A percentile compares a stretch with the other conserved stretches of the same genome.
Conservation (phyloP, 2,888 invertebrate species). For the Neelides folsomi region DNA sequence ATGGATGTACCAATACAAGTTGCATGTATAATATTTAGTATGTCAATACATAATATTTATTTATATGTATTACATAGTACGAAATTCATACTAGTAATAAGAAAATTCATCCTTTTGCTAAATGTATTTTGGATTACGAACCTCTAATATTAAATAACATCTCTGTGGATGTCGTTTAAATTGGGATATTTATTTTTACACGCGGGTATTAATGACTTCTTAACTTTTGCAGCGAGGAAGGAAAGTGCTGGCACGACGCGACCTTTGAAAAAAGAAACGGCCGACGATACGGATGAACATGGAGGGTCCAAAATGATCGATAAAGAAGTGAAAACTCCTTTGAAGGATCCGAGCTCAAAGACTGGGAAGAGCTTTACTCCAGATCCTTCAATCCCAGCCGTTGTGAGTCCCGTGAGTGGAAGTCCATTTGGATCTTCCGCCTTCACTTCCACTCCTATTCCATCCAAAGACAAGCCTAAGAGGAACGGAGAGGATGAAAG, state of each 20-base stretch:
- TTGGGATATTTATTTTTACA: too few species aligned
- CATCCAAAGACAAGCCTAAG: not conserved
- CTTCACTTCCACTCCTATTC: not conserved
- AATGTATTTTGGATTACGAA: too few species aligned
- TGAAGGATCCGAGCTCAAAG: not conserved
- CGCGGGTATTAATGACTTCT: too few species aligned
- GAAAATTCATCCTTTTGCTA: too few species aligned
- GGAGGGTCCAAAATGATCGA: slow-evolving; percentile 2
- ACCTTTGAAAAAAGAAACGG: not conserved
- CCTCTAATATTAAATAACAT: too few species aligned
- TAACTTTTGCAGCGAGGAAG: not conserved
- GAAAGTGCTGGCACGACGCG: slow-evolving; percentile 2
- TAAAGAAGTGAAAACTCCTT: not conserved
- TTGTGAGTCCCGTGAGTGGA: too few species aligned
- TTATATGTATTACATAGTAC: too few species aligned
- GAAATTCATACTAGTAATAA: too few species aligned
- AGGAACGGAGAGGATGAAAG: not conserved
- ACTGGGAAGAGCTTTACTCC: not conserved
- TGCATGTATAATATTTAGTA: too few species aligned
- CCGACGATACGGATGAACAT: slow-evolving; percentile 12
- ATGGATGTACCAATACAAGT: too few species aligned
- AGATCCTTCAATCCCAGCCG: not conserved
- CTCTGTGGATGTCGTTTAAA: too few species aligned
- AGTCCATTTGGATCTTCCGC: not conserved
- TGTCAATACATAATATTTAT: too few species aligned